Evolutionary conservation across 2,888 invertebrate species (phyloP).

Genomic region (Drosophila suboccidentalis): DNA sequence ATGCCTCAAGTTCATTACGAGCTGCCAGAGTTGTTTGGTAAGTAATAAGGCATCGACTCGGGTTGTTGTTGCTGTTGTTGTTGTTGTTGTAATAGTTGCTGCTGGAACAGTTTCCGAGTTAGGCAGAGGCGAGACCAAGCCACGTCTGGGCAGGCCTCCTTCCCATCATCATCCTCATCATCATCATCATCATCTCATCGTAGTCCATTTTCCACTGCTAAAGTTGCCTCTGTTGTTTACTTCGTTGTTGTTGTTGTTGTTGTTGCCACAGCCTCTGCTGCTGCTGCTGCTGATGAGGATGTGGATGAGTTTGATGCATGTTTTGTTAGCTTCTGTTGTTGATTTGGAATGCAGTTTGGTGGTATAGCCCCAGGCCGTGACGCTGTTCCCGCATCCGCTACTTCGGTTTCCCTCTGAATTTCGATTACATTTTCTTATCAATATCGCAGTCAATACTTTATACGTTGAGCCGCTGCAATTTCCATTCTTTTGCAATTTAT

Average conservation of each 20-base stretch:
- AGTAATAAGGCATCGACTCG: conserved; percentile 71
- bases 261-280: conserved; percentile 10
- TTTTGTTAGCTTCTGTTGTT: conserved; percentile 82
- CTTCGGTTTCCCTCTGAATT: conserved; percentile 60
- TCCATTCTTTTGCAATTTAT: conserved; percentile 20
- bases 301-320: conserved; percentile 78
- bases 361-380: conserved; percentile 60
- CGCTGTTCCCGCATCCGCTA: conserved; percentile 61
- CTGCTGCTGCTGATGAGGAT: conserved; percentile 64
- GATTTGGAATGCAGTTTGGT: conserved; percentile 79
- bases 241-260: conserved; percentile 13
- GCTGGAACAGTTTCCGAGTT: conserved; percentile 52
- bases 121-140: conserved; percentile 29
- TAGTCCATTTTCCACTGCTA: conserved; percentile 71
- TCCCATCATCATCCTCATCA: conserved; percentile 38
- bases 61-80: conserved; percentile 22
- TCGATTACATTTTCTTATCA: conserved; percentile 60
- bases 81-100: conserved; percentile 61
- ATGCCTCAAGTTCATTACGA: conserved; percentile 78
- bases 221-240: conserved; percentile 41
- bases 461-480: conserved; percentile 20
- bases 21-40: conserved; percentile 74
- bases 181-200: conserved; percentile 52
- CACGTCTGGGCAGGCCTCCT: conserved; percentile 34
- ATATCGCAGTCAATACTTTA: conserved; percentile 37